Conservation (phyloP, 2,888 invertebrate genomes). For the Autographa gamma region DNA sequence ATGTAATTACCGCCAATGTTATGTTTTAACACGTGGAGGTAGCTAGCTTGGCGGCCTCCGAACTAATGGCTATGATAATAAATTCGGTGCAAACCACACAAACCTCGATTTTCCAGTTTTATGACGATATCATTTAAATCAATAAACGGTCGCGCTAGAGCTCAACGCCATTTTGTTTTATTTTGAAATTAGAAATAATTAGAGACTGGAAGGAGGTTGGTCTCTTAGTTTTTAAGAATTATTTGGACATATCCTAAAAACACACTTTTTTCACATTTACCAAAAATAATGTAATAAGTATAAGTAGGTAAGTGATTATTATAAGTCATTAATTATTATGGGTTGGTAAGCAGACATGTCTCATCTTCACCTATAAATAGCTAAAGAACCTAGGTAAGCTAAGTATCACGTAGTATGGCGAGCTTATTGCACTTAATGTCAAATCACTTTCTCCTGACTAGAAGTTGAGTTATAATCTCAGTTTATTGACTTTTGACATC, state of each 20-base stretch:
- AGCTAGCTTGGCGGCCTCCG: constrained; percentile 68
- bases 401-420: not conserved
- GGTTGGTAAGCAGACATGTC: too few species aligned
- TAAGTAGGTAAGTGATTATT: too few species aligned
- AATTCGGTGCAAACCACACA: constrained; percentile 53
- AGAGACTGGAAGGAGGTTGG: not conserved
- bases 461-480: not conserved
- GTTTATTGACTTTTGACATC: not conserved
- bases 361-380: not conserved
- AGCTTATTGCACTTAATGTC: too few species aligned
- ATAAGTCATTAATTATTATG: too few species aligned
- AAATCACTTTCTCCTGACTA: not conserved
- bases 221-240: too few species aligned
- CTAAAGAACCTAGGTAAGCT: not conserved
- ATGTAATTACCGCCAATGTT: constrained; percentile 37
- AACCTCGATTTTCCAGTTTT: constrained; percentile 74
- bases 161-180: constrained; percentile 21
- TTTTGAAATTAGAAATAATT: constrained; percentile 33
- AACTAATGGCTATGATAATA: constrained; percentile 69
- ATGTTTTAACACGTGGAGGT: constrained; percentile 48
- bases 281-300: too few species aligned
- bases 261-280: too few species aligned
- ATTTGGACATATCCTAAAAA: too few species aligned
- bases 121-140: constrained; percentile 65
- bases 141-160: constrained; percentile 52